Evolutionary conservation across 53 echinoderm and acorn worm genomes (phyloP).

Genomic region (Holothuria leucospilota): DNA sequence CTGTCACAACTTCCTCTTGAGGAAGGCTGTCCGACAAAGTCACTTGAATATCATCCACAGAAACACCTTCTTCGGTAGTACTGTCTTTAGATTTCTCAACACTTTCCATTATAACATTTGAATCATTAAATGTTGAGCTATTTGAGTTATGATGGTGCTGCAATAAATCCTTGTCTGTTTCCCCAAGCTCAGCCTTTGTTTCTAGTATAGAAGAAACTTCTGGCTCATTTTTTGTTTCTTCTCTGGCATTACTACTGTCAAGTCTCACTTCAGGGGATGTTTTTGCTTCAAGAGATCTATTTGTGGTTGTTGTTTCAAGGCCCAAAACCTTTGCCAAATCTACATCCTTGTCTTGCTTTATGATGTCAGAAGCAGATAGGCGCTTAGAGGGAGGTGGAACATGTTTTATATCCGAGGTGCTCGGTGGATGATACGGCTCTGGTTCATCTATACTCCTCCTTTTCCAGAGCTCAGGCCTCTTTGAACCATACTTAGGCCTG

Average conservation of each 20-base stretch:
- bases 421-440: conserved; percentile 22
- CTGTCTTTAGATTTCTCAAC: not conserved
- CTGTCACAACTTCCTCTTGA: conserved; percentile 19
- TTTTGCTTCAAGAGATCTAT: conserved; percentile 2
- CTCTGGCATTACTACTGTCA: too few relatives aligned
- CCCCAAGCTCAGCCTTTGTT: too few relatives aligned
- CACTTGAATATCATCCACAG: conserved; percentile 23
- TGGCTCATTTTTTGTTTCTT: too few relatives aligned
- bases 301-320: not conserved
- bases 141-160: too few relatives aligned
- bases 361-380: conserved; percentile 34
- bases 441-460: conserved; percentile 31
- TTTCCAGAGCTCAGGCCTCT: conserved; percentile 29
- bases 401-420: conserved; percentile 4
- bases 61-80: conserved; percentile 11
- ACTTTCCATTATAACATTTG: not conserved
- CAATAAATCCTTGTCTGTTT: too few relatives aligned
- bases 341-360: conserved; percentile 29
- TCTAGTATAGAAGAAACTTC: too few relatives aligned
- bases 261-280: too few relatives aligned
- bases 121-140: too few relatives aligned
- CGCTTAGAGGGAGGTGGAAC: conserved; percentile 34
- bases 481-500: conserved; percentile 22
- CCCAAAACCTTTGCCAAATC: conserved; percentile 23
- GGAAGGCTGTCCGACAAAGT: conserved; percentile 25